Conservation (phyloP, 2,113 vertebrate species). For the Sander vitreus region DNA sequence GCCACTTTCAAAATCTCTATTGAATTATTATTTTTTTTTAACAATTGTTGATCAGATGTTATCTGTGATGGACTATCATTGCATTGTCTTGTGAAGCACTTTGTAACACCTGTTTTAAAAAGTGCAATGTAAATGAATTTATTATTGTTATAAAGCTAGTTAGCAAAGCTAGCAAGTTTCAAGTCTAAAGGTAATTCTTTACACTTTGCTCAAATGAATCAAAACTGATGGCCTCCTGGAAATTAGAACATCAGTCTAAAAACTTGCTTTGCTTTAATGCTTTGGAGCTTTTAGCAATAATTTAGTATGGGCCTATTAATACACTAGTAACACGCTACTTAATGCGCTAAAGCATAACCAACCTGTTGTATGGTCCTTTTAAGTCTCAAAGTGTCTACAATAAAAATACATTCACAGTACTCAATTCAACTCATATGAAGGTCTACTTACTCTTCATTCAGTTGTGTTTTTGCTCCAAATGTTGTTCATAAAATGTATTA, state of each 20-base stretch:
- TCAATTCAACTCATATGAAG: background rate
- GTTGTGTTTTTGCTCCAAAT: background rate
- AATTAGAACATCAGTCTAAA: background rate
- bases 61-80: too few relatives aligned
- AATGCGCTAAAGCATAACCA: background rate
- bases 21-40: too few relatives aligned
- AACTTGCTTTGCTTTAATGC: background rate
- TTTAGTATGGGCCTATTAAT: too few relatives aligned
- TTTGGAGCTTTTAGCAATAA: background rate
- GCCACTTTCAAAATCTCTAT: too few relatives aligned
- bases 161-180: too few relatives aligned
- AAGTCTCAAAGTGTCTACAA: background rate
- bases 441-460: constrained; percentile 46
- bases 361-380: background rate
- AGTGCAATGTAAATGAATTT: too few relatives aligned
- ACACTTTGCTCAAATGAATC: background rate
- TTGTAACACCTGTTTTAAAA: too few relatives aligned
- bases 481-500: background rate
- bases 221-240: background rate
- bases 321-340: background rate
- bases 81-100: too few relatives aligned
- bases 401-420: background rate
- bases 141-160: background rate
- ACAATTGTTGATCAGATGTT: too few relatives aligned
- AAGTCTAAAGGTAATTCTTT: background rate